A percentile compares a stretch with the other conserved stretches of the same genome.
Conservation (phyloP, 2,888 invertebrate species). For the Scaeva pyrastri region DNA sequence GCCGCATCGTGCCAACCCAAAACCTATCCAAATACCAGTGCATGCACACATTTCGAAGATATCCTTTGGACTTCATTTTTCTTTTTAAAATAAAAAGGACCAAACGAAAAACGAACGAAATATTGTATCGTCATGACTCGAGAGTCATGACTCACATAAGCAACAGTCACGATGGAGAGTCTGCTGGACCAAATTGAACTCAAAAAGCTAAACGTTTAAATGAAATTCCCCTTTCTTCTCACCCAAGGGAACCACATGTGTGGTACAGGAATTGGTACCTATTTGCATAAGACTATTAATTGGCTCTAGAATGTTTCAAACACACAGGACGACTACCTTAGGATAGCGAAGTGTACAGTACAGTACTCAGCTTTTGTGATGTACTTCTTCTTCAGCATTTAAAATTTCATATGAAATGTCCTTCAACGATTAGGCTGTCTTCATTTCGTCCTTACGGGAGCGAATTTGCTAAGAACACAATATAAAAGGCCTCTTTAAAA, state of each 20-base stretch:
- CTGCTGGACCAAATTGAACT: not conserved
- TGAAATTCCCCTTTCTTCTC: not conserved
- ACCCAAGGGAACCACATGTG: constrained; percentile 28
- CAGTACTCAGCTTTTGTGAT: not conserved
- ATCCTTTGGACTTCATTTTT: constrained; percentile 33
- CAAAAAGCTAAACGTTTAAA: constrained; percentile 34
- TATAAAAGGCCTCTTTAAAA: too few species aligned
- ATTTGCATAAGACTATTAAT: constrained; percentile 56
- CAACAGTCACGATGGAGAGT: constrained; percentile 48
- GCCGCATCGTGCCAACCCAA: constrained; percentile 32
- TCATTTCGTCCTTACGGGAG: constrained; percentile 42
- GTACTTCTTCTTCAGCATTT: constrained; percentile 1
- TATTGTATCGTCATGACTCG: not conserved
- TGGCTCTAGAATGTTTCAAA: constrained; percentile 31
- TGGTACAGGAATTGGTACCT: not conserved
- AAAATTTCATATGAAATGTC: constrained; percentile 28
- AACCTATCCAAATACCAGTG: constrained; percentile 59
- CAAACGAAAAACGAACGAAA: not conserved
- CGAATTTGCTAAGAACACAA: constrained; percentile 38
- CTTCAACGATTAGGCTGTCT: constrained; percentile 40
- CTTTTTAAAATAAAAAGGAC: not conserved
- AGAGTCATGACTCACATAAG: too few species aligned
- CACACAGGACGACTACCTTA: not conserved
- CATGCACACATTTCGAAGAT: constrained; percentile 26
- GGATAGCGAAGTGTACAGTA: not conserved